These are phyloP conservation scores for Scaptomyza caliginosa DNA, from an alignment of 2,888 invertebrate genomes.

Conservation along the genomic window DNA sequence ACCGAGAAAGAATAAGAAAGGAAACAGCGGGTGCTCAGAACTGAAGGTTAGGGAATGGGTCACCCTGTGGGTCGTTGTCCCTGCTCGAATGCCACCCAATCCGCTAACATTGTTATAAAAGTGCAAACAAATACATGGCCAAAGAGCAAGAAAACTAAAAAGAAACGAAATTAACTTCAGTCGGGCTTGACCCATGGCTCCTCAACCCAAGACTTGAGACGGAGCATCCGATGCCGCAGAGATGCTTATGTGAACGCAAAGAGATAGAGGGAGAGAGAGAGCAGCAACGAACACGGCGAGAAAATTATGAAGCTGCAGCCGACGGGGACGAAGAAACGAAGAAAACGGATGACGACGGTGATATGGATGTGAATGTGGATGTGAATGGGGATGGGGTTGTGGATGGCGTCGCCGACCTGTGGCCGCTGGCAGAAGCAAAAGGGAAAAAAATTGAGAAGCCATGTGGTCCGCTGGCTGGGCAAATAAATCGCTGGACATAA, in stretches of 20 bases:
- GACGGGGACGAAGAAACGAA: slow-evolving; percentile 24
- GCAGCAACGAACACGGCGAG: slow-evolving; percentile 40
- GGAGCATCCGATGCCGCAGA: slow-evolving; percentile 39
- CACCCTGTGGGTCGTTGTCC: slow-evolving; percentile 13
- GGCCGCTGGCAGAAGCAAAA: slow-evolving; percentile 31
- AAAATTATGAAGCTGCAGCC: slow-evolving; percentile 75
- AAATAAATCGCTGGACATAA: slow-evolving; percentile 77
- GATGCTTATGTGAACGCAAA: slow-evolving; percentile 35
- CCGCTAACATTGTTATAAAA: slow-evolving; percentile 78
- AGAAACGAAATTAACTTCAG: slow-evolving; percentile 37
- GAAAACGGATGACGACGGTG: slow-evolving; percentile 37
- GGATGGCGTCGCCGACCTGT: slow-evolving; percentile 62
- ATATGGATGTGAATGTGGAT: not conserved
- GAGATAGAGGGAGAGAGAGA: slow-evolving; percentile 27
- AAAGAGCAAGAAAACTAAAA: slow-evolving; percentile 20
- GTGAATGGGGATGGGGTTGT: not conserved
- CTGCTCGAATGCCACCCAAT: slow-evolving; percentile 35
- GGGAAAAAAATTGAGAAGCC: slow-evolving; percentile 72
- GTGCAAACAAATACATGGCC: slow-evolving; percentile 72
- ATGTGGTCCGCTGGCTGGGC: slow-evolving; percentile 66
- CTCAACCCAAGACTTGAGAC: slow-evolving; percentile 35
- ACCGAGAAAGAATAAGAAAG: slow-evolving; percentile 1
- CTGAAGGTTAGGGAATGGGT: not conserved
- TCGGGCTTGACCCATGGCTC: slow-evolving; percentile 57
- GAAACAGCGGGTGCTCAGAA: slow-evolving; percentile 20